Conservation (phyloP, 1,140 invertebrate genomes). For the Orchesella cincta region DNA sequence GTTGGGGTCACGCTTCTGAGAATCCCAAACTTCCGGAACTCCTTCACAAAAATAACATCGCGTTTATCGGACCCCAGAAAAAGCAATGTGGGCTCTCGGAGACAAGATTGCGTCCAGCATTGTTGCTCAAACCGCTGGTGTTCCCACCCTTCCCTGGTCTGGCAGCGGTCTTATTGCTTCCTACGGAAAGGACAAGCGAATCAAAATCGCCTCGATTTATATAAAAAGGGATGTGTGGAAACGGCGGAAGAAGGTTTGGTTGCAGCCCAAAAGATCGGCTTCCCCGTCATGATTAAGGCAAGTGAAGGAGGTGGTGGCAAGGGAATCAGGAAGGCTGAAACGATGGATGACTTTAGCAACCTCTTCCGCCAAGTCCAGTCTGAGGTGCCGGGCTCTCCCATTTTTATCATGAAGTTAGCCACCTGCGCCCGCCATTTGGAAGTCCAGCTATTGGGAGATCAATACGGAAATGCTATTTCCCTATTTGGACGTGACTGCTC, state of each 20-base stretch:
- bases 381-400: conserved; percentile 96
- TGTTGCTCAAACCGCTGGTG: conserved; percentile 96
- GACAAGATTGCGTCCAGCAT: conserved; percentile 99
- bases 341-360: conserved; percentile 84
- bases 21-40: conserved; percentile 97
- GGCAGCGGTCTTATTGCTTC: conserved; percentile 85
- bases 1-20: conserved; percentile 99
- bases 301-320: conserved; percentile 99
- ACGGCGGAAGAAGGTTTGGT: conserved; percentile 83
- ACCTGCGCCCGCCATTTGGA: conserved; percentile 95
- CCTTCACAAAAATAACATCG: conserved; percentile 83
- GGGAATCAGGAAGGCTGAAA: conserved; percentile 94
- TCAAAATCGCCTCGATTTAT: conserved; percentile 89
- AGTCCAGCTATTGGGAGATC: conserved; percentile 95
- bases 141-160: conserved; percentile 98
- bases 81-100: conserved; percentile 99
- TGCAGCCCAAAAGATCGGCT: conserved; percentile 90
- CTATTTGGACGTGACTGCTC: conserved; percentile 98
- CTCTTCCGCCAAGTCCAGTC: conserved; percentile 92
- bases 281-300: conserved; percentile 99
- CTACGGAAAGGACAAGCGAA: conserved; percentile 74
- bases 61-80: conserved; percentile 93
- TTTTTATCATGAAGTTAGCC: conserved; percentile 98
- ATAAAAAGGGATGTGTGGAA: conserved; percentile 86
- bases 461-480: conserved; percentile 98